Percentiles rank a stretch among this genome's conserved stretches.
Evolutionary conservation across 1,140 invertebrate species (phyloP).

Genomic region (Drosophila tristis): DNA sequence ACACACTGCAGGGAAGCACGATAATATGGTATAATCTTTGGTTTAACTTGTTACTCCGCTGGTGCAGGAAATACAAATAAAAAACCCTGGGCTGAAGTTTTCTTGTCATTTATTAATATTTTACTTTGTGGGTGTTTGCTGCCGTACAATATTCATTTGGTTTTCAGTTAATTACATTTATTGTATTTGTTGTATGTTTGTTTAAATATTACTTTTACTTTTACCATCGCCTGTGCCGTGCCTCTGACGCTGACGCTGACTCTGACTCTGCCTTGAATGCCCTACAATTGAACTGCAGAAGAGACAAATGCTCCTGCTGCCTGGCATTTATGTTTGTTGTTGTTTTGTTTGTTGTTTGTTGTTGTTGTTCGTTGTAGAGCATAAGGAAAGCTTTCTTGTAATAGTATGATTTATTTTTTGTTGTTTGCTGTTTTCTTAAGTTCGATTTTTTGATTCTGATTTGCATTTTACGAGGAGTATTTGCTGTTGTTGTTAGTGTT

Average conservation of each 20-base stretch:
- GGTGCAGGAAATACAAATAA: constrained; percentile 1
- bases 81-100: constrained; percentile 46
- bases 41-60: no score
- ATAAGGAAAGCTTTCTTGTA: constrained; percentile 45
- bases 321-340: not conserved
- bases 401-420: constrained; percentile 5
- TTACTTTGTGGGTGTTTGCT: constrained; percentile 60
- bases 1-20: no score
- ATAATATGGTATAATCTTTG: no score
- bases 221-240: constrained; percentile 7
- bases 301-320: not conserved
- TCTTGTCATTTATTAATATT: constrained; percentile 76
- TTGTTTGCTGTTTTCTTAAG: constrained; percentile 52
- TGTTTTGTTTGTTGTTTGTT: constrained; percentile 1
- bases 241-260: not conserved
- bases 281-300: constrained; percentile 35
- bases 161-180: constrained; percentile 68
- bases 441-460: constrained; percentile 68
- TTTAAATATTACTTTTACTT: constrained; percentile 40
- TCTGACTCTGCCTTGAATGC: constrained; percentile 14
- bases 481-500: constrained; percentile 28
- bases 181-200: constrained; percentile 44
- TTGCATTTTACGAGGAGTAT: constrained; percentile 27
- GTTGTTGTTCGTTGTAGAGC: constrained; percentile 23
- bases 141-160: constrained; percentile 62